Conservation (phyloP, 2,888 invertebrate genomes). For the Drosophila longiperda region DNA sequence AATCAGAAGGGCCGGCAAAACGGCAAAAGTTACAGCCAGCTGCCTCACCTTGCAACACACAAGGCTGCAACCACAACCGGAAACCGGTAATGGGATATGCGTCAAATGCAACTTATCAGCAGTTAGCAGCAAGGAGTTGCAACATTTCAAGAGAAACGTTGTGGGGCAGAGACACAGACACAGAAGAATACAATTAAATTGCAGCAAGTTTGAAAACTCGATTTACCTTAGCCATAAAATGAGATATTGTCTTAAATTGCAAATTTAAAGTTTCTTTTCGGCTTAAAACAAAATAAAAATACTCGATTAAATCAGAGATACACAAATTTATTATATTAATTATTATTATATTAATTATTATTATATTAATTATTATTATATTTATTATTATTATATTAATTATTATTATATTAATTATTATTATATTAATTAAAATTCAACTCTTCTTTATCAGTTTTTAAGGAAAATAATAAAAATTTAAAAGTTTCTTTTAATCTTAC, state of each 20-base stretch:
- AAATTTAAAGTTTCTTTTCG: no score
- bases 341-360: no score
- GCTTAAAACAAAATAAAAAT: no score
- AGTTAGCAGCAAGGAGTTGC: neutral
- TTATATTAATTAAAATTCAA: no score
- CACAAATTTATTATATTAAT: no score
- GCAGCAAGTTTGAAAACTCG: neutral
- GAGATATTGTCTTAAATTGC: no score
- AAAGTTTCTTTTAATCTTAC: neutral
- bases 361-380: no score
- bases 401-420: no score
- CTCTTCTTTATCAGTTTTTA: no score
- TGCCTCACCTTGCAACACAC: conserved; percentile 16
- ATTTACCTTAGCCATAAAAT: no score
- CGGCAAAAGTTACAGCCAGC: conserved; percentile 22
- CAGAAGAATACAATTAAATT: conserved; percentile 13
- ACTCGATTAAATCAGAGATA: no score
- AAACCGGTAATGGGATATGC: conserved; percentile 70
- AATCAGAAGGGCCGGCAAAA: conserved; percentile 6
- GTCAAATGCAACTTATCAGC: conserved; percentile 21
- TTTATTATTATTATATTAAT: no score
- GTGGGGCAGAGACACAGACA: neutral
- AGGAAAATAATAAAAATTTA: neutral
- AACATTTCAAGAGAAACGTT: neutral
- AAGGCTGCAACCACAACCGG: conserved; percentile 40